These are phyloP conservation scores for Meriones unguiculatus DNA, from an alignment of 2,113 vertebrate species.

Conservation along the genomic window DNA sequence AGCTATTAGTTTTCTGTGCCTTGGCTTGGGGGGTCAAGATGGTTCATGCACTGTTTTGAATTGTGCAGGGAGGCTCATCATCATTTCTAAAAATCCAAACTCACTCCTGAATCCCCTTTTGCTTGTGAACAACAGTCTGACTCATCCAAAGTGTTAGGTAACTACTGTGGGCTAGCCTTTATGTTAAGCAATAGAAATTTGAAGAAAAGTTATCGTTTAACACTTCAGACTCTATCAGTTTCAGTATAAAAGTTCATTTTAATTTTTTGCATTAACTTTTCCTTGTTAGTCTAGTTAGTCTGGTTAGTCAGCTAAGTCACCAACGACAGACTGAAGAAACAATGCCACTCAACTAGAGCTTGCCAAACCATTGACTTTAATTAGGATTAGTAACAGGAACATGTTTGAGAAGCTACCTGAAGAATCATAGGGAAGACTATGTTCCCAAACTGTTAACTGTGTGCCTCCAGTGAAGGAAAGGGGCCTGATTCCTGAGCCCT, in stretches of 20 bases:
- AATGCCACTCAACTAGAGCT: not conserved
- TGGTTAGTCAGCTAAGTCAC: not conserved
- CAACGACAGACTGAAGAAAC: not conserved
- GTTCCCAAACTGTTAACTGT: not conserved
- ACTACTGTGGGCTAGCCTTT: not conserved
- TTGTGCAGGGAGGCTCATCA: not conserved
- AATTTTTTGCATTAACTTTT: not conserved
- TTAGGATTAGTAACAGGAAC: not conserved
- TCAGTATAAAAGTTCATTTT: not conserved
- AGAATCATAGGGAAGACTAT: not conserved
- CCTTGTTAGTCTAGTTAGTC: not conserved
- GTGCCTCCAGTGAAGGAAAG: too few species aligned
- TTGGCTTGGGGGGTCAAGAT: constrained; percentile 36
- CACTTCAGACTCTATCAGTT: not conserved
- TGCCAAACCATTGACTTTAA: not conserved
- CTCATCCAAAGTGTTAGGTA: not conserved
- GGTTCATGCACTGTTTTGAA: constrained; percentile 61
- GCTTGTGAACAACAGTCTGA: constrained; percentile 8
- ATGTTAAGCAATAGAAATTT: constrained; percentile 13
- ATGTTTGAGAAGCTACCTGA: not conserved
- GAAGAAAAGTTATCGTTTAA: not conserved
- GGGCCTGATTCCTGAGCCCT: not conserved
- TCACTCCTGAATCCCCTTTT: not conserved
- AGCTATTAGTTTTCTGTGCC: constrained; percentile 47
- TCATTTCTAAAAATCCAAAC: constrained; percentile 61